A percentile compares a stretch with the other conserved stretches of the same genome.
Evolutionary conservation across 2,113 vertebrate genomes (phyloP).

Genomic region (Engraulis encrasicolus): DNA sequence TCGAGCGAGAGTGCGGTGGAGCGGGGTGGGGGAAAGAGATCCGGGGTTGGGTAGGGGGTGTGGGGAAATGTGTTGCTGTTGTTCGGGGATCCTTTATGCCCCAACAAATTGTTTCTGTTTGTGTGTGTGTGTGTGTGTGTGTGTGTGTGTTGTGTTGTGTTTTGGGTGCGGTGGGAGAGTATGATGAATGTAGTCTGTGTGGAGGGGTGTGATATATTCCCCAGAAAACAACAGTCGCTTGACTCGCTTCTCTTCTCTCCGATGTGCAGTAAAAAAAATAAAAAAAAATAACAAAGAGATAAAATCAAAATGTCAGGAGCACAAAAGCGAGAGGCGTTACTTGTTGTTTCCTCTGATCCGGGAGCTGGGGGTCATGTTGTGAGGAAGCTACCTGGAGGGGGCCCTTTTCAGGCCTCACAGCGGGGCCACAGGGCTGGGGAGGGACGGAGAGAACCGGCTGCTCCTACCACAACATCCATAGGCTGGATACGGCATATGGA

Average conservation of each 20-base stretch:
- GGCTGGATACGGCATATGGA: slow-evolving; percentile 74
- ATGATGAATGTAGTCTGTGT: too few relatives aligned
- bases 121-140: too few relatives aligned
- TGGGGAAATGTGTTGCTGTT: not conserved
- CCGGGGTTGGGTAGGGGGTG: not conserved
- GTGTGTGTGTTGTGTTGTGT: too few relatives aligned
- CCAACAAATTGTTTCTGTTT: too few relatives aligned
- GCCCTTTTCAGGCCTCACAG: slow-evolving; percentile 82
- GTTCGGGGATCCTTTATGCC: too few relatives aligned
- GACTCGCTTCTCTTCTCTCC: slow-evolving; percentile 42
- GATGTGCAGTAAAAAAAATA: slow-evolving; percentile 73
- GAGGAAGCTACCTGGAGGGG: too few relatives aligned
- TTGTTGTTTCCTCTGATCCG: slow-evolving; percentile 82
- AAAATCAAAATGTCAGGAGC: not conserved
- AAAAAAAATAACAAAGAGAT: not conserved
- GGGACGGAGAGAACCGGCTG: slow-evolving; percentile 71
- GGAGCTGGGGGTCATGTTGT: slow-evolving; percentile 85
- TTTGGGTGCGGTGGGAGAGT: too few relatives aligned
- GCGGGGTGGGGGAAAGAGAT: too few relatives aligned
- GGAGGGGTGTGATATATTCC: too few relatives aligned
- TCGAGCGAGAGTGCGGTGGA: too few relatives aligned
- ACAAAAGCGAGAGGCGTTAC: slow-evolving; percentile 80
- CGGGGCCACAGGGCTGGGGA: slow-evolving; percentile 69
- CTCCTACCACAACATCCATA: slow-evolving; percentile 76
- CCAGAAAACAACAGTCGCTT: too few relatives aligned